Percentiles rank a stretch among this genome's conserved stretches.
Evolutionary conservation across 2,113 vertebrate species (phyloP).

Genomic region (Andinoacara biseriatus): DNA sequence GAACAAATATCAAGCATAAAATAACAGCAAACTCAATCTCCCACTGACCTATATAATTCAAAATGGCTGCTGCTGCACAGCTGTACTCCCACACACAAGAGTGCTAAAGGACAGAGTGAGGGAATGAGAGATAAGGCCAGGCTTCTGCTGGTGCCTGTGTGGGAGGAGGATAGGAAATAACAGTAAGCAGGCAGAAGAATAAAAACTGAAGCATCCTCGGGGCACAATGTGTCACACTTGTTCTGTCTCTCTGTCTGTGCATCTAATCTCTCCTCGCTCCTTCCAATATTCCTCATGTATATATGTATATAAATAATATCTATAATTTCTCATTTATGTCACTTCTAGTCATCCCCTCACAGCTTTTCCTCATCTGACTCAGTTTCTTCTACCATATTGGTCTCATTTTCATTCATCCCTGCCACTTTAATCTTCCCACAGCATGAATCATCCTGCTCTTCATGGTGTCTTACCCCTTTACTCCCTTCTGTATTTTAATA

Average conservation of each 20-base stretch:
- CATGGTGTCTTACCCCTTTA: conserved; percentile 14
- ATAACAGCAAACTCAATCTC: conserved; percentile 63
- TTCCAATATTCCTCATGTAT: not conserved
- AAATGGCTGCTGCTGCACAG: conserved; percentile 74
- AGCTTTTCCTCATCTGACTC: conserved; percentile 30
- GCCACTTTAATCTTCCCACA: conserved; percentile 59
- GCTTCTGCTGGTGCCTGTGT: conserved; percentile 8
- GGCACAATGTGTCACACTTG: conserved; percentile 38
- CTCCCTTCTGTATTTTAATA: not conserved
- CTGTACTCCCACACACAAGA: conserved; percentile 67
- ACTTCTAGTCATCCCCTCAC: conserved; percentile 11
- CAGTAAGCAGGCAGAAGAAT: conserved; percentile 50
- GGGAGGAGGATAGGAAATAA: conserved; percentile 12
- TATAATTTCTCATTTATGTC: conserved; percentile 22
- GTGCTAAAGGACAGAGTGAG: conserved; percentile 34
- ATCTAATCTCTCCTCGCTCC: conserved; percentile 4
- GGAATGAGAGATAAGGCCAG: conserved; percentile 17
- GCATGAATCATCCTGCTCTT: conserved; percentile 48
- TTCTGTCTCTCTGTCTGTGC: conserved; percentile 14
- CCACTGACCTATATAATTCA: conserved; percentile 80
- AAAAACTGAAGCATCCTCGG: conserved; percentile 37
- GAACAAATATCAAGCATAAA: conserved; percentile 17
- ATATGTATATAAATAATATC: conserved; percentile 1
- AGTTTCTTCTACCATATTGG: conserved; percentile 19
- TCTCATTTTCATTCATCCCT: conserved; percentile 47